phyloP scores from a whole-genome alignment of 64 coral and sea anemone genomes.

The Orbicella faveolata region DNA sequence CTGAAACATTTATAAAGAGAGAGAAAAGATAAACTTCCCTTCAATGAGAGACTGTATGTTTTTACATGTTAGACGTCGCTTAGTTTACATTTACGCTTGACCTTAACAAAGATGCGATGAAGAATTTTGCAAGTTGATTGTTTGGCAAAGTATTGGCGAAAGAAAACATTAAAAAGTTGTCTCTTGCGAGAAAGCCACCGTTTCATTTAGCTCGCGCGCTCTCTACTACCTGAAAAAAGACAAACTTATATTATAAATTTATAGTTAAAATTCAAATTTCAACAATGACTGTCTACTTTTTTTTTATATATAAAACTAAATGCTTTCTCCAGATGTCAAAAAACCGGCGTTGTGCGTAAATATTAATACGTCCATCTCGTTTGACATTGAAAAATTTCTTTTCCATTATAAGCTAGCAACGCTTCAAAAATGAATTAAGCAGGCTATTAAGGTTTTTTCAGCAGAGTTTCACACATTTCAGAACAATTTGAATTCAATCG shows the following conservation, averaged over 20 bases:
- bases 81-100: constrained; percentile 13
- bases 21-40: constrained; percentile 9
- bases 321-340: not conserved
- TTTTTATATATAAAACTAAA: not conserved
- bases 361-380: not conserved
- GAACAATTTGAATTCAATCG: constrained; percentile 6
- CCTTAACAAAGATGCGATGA: constrained; percentile 20
- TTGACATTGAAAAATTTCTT: not conserved
- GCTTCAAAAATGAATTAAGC: not conserved
- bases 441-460: not conserved
- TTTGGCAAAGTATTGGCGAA: not conserved
- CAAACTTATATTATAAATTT: too few species aligned
- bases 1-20: not conserved
- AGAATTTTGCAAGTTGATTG: not conserved
- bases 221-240: not conserved
- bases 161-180: not conserved
- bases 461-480: constrained; percentile 11
- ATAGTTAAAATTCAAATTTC: too few species aligned
- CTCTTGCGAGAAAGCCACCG: not conserved
- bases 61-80: constrained; percentile 34
- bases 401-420: not conserved
- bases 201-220: not conserved
- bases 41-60: constrained; percentile 17
- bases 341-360: not conserved
- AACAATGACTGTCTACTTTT: not conserved